Base-by-base conservation (phyloP, 2,797 vertebrate genomes). In the Phoxinus dragarum region DNA sequence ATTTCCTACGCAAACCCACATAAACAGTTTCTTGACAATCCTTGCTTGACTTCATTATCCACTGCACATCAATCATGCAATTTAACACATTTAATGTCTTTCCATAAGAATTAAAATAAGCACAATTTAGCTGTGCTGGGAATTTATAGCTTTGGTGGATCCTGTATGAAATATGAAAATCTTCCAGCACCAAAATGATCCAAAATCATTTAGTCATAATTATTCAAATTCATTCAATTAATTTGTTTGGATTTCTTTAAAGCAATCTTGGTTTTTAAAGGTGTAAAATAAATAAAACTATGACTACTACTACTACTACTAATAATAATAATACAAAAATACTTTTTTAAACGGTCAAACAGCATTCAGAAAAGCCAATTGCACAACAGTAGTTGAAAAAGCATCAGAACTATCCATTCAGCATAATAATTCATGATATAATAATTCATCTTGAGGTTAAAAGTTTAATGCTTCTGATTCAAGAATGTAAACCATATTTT, bases 21-120 rank as follows among this genome's bases (percentile, higher is more conserved):
- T 66, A 64, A 73, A 82, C 61, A 69, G 27, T 81, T 84, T 75
- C n/a, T 47, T 77, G 38, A 66, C 59, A 84, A 82, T 73, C 66
- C 69, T 16, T 7, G 40, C 49, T 76, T 81, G 47, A 87, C 72
- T 86, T 87, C 47, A 86, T 84, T 68, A 86, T 49, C 80, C 69
- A 49, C 31, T 71, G 47, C 73, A 80, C 44, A 31, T 84, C 84
- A 61, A 21, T 74, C 49, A 84, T 17, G 21, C 31, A 69, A 9
- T 75, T 84, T 72, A 69, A 34, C 64, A 27, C 59, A 73, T 68
- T 23, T 68, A 80, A 80, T 67, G 42, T 38, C 44, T n/a, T 68
- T 68, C 64, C 64, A 80, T 38, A 68, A 68, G 84, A 82, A 76
- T 42, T 64, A 75, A 75, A 81, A 73, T 84, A 77, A 80, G n/a